Percentiles rank a stretch among this genome's conserved stretches.
Evolutionary conservation across 1,140 invertebrate genomes (phyloP).

Genomic region (Hylaeus volcanicus): DNA sequence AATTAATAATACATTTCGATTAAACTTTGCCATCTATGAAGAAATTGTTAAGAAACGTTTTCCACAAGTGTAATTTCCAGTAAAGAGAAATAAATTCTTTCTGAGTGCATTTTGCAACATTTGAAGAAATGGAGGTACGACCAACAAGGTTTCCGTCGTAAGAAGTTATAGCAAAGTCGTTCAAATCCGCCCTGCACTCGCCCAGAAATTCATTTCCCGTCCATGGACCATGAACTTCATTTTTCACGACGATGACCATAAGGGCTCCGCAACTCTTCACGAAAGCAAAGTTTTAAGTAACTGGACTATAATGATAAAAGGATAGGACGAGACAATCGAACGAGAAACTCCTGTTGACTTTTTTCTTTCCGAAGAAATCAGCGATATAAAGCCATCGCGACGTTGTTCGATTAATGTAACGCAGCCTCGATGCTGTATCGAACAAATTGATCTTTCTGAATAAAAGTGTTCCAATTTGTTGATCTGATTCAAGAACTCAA

Average conservation of each 20-base stretch:
- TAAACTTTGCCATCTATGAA: neutral
- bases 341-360: conserved; percentile 63
- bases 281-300: conserved; percentile 65
- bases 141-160: conserved; percentile 16
- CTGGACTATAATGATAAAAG: conserved; percentile 69
- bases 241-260: conserved; percentile 39
- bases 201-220: conserved; percentile 61
- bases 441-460: neutral
- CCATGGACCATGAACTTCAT: conserved; percentile 22
- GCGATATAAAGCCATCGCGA: neutral
- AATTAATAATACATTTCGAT: too few species aligned
- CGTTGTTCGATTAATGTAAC: too few species aligned
- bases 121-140: neutral
- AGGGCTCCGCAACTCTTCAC: conserved; percentile 31
- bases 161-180: conserved; percentile 61
- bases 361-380: conserved; percentile 31
- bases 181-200: conserved; percentile 57
- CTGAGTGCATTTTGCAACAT: neutral
- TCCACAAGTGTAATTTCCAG: neutral
- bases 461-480: too few species aligned
- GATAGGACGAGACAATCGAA: conserved; percentile 60
- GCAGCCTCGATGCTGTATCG: neutral
- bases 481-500: too few species aligned
- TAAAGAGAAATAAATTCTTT: neutral
- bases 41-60: neutral